Evolutionary conservation across 2,113 vertebrate genomes (phyloP).

Genomic region (Tragelaphus strepsiceros): DNA sequence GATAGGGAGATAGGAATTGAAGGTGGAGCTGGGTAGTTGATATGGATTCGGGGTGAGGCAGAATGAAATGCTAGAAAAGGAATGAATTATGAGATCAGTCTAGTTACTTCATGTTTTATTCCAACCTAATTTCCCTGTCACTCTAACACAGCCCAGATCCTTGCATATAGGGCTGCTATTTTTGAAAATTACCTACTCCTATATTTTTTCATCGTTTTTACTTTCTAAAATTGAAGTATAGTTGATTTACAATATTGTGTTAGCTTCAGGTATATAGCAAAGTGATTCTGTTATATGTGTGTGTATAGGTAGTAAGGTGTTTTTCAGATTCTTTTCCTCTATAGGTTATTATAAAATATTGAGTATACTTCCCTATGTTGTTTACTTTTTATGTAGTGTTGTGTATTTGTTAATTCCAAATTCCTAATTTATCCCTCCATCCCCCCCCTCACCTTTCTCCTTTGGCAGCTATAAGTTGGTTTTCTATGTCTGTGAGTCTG

Average conservation of each 20-base stretch:
- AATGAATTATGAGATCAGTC: not conserved
- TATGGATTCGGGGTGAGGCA: not conserved
- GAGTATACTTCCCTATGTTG: not conserved
- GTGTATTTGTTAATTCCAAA: not conserved
- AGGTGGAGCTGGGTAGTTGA: not conserved
- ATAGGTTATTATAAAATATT: not conserved
- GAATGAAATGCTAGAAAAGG: not conserved
- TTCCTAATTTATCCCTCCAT: not conserved
- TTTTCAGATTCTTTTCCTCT: not conserved
- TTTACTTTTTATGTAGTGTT: not conserved
- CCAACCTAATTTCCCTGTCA: not conserved
- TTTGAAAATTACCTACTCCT: not conserved
- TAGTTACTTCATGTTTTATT: not conserved
- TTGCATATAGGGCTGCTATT: not conserved
- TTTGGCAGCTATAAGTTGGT: not conserved
- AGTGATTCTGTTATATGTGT: not conserved
- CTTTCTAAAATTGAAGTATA: not conserved
- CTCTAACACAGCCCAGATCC: not conserved
- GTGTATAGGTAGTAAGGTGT: not conserved
- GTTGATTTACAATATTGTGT: not conserved
- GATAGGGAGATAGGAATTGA: not conserved
- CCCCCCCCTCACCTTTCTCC: not conserved
- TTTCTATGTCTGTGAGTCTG: not conserved
- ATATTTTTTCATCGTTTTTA: not conserved
- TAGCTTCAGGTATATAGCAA: not conserved